These are phyloP conservation scores for Diprion similis DNA, from an alignment of 1,140 invertebrate species.

Conservation along the genomic window DNA sequence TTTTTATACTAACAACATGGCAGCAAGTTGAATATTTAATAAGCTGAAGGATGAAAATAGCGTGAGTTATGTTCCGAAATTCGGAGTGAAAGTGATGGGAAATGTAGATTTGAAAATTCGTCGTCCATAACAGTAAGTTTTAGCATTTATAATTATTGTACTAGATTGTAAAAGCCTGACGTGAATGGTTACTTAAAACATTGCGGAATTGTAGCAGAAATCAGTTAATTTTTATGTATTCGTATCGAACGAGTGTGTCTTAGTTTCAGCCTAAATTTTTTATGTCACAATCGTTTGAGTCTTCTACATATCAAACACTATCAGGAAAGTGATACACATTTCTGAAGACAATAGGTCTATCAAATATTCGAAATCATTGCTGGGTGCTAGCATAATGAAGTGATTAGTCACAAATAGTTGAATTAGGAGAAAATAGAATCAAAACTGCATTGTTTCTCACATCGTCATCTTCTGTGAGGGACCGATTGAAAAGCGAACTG, in stretches of 20 bases:
- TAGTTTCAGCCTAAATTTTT: not conserved
- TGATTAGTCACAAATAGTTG: too few species aligned
- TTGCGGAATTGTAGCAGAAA: not conserved
- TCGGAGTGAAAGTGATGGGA: not conserved
- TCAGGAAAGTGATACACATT: too few species aligned
- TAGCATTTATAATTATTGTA: not conserved
- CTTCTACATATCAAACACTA: not conserved
- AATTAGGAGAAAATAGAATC: too few species aligned
- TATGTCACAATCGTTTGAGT: not conserved
- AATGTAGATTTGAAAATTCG: not conserved
- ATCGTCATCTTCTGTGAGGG: too few species aligned
- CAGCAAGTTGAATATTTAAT: not conserved
- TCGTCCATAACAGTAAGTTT: not conserved
- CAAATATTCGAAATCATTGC: too few species aligned
- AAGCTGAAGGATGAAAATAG: not conserved
- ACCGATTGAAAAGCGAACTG: not conserved
- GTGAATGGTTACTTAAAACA: not conserved
- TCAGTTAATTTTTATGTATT: not conserved
- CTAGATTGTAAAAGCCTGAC: not conserved
- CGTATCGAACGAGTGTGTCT: not conserved
- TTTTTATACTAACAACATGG: constrained; percentile 21
- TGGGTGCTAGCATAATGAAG: too few species aligned
- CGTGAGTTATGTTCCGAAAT: not conserved
- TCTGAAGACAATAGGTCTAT: too few species aligned
- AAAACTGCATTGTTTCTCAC: too few species aligned